Evolutionary conservation across 2,797 vertebrate genomes (phyloP).

Genomic region (Ispidina picta): DNA sequence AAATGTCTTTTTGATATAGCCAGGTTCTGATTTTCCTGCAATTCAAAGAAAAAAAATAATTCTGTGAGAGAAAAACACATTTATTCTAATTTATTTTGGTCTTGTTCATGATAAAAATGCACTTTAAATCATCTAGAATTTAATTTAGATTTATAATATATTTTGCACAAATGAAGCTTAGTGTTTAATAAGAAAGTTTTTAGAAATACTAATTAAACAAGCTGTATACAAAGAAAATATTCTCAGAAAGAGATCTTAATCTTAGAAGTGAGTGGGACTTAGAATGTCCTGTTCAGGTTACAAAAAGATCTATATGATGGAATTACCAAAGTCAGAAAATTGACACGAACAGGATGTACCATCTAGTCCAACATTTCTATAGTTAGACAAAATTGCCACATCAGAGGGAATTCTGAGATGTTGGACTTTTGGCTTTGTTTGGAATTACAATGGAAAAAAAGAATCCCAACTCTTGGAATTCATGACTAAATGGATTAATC

Average conservation of each 20-base stretch:
- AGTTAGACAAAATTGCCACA: not conserved
- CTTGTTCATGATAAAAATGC: not conserved
- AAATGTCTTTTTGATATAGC: slow-evolving; percentile 72
- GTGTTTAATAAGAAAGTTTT: not conserved
- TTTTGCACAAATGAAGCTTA: not conserved
- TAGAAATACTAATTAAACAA: not conserved
- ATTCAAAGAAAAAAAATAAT: not conserved
- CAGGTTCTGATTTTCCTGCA: slow-evolving; percentile 73
- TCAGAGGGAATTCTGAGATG: not conserved
- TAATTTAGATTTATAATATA: not conserved
- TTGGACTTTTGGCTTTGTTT: not conserved
- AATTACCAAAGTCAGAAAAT: not conserved
- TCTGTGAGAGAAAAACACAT: not conserved
- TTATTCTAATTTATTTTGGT: not conserved
- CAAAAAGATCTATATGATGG: not conserved
- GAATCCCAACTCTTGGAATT: not conserved
- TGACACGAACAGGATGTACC: not conserved
- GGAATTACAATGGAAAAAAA: not conserved
- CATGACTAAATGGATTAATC: not conserved
- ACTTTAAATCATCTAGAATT: not conserved
- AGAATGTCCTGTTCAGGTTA: not conserved
- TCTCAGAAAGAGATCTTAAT: not conserved
- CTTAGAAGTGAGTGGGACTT: not conserved
- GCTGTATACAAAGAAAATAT: not conserved
- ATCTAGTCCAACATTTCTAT: not conserved